Conservation (phyloP, 2,113 vertebrate species). For the Dipodomys merriami region DNA sequence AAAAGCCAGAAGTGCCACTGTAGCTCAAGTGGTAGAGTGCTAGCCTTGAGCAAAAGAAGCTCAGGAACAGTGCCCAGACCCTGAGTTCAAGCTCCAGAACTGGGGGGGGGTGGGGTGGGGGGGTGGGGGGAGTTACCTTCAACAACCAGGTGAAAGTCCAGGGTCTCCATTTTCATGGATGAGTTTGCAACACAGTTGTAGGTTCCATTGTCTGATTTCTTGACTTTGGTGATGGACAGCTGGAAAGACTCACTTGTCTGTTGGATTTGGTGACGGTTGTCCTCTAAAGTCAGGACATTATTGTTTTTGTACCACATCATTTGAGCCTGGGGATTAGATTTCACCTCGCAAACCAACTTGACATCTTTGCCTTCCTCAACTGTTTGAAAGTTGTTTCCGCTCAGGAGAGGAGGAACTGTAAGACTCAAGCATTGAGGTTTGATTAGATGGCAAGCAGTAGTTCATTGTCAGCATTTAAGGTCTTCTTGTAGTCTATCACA, state of each 20-base stretch:
- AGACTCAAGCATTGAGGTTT: conserved; percentile 52
- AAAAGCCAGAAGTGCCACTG: too few relatives aligned
- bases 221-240: conserved; percentile 79
- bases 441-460: background rate
- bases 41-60: too few relatives aligned
- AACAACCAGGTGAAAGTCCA: conserved; percentile 83
- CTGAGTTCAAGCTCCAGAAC: too few relatives aligned
- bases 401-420: conserved; percentile 83
- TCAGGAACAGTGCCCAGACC: too few relatives aligned
- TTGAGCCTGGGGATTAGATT: conserved; percentile 86
- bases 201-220: conserved; percentile 83
- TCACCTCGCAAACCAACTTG: conserved; percentile 81
- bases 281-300: conserved; percentile 63
- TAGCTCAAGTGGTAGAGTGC: too few relatives aligned
- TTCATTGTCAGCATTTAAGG: background rate
- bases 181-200: conserved; percentile 82
- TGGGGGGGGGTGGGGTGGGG: too few relatives aligned
- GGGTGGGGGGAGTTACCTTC: conserved; percentile 81
- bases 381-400: conserved; percentile 63
- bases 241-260: conserved; percentile 77
- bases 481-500: background rate
- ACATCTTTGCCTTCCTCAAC: conserved; percentile 66
- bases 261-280: conserved; percentile 66
- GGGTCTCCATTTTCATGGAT: background rate
- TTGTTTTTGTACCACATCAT: conserved; percentile 83